Evolutionary conservation across 1,140 invertebrate species (phyloP), one percentile per base, ranked within the genome.

Genomic region (Halesus radiatus): DNA sequence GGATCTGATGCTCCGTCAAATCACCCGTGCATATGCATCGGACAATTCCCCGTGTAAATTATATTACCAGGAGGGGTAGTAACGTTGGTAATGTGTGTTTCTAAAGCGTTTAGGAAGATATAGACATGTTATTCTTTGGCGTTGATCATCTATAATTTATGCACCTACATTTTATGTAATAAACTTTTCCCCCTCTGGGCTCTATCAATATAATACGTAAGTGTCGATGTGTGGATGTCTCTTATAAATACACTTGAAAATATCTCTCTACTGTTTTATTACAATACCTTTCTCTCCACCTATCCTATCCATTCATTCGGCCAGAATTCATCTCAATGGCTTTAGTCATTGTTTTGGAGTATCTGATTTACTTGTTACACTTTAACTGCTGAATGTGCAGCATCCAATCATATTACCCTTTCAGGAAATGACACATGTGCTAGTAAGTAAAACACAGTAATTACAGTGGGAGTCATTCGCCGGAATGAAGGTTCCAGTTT

Each of bases 161-260:
- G 83, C 83, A 84, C 83, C 80, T 81, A 81, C 76, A 84, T 79
- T 81, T 80, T 84, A 80, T 82, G 81, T 83, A 83, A 80, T 83
- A 80, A 83, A 83, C 37, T 78, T 79, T 83, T 75, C 80, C 80
- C 82, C 73, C 79, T 81, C 78, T 79, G 82, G 82, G 76, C 78
- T 81, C 80, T 84, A 82, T 84, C 80, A 73, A 79, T 81, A 79
- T 80, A 45, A 82, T 78, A 79, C 81, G 82, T 84, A 84, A 84
- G 80, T 88, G 85, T 89, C 88, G 88, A 89, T 89, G 89, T 90
- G 89, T 90, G 89, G 89, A 90, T 90, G 89, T 90, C 89, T 90
- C 89, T 89, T 85, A 89, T 89, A 89, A 89, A 90, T 87, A 84
- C 82, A 83, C 86, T 87, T 87, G 81, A 86, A 88, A 87, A 83